Base-by-base conservation (phyloP, 2,113 vertebrate genomes). In the Cyanoderma ruficeps region DNA sequence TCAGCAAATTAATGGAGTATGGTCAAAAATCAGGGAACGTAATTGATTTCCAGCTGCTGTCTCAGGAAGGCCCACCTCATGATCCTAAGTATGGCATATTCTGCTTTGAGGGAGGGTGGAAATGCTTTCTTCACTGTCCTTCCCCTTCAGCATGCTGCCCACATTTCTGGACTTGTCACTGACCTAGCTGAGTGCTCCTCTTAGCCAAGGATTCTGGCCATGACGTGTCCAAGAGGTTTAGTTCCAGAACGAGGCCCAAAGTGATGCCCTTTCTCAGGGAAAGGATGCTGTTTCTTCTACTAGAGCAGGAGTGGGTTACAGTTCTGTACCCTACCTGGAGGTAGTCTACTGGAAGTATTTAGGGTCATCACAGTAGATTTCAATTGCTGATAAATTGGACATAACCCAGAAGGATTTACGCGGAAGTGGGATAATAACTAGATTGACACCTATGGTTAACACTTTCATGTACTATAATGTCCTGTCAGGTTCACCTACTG, bases 1-100 rank as follows among this genome's bases (percentile, higher is more conserved):
- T 99, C 88, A 99, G 99, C 4, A 93, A 99, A 2, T 82, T 99
- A 37, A 99, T 99, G 97, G 99, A 99, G 87, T 99, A 99, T 50
- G 98, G 99, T 30, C 99, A 99, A 70, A 99, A 99, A 67, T 98
- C 98, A 5, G 99, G 99, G 35, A 98, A 98, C 75, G 85, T 98
- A 8, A 97, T 99, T 21, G 99, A 99, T 86, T 99, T 99, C 93
- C 98, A 99, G 76, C 98, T 99, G 88, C 98, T 99, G 0, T 98
- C 99, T 46, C 99, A 99, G 97, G 99, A 99, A 9, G 99, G 99
- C 18, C 99, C 99, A 1, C 98, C 99, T 12, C 99, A 99, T 8
- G 99, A 99, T 96, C 99, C 99, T 31, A 98, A 99, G 99, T 99
- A 98, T 44, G 95, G 93, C 55, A 3, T 15, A 1, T 31, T 17